Evolutionary conservation across 2,113 vertebrate species (phyloP), one percentile per base, ranked within the genome.

Genomic region (Xiphophorus maculatus): DNA sequence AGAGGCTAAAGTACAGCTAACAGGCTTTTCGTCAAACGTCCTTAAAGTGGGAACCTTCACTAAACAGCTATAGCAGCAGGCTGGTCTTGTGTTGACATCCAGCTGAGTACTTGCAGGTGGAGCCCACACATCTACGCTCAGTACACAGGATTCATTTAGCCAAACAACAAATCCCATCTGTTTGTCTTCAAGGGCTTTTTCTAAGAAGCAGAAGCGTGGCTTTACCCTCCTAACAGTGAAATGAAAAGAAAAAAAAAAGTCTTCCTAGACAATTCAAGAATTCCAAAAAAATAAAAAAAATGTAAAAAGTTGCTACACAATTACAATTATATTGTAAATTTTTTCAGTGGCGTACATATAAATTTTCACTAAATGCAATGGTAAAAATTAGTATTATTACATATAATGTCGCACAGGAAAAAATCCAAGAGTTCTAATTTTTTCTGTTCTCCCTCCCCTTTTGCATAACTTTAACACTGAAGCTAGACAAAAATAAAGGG

Each of bases 81-180:
- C 28, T 83, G 76, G 64, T 71, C 84, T 79, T 61, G 65, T 66
- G 69, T 73, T 76, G 62, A 62, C 37, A 64, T 73, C 51, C 32
- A 69, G 62, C 70, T 75, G 77, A 84, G 73, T 30, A 27, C 37
- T 73, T 28, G 42, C 79, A 84, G 81, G 77, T 83, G 73, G 71
- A 76, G 58, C 62, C 82, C 76, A 69, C 65, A 70, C 67, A 65
- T 33, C 60, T 71, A 9, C 33, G 11, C 11, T 54, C 48, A 25
- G 48, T 22, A 54, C 48, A 77, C 37, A 75, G 66, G 64, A 67
- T 69, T 79, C 75, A 83, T 75, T 73, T 73, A 33, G 70, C 51
- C 29, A 48, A 79, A 89, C 82, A 60, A 73, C 63, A 88, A 76
- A 82, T 76, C 75, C 54, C 81, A 81, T 69, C 81, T 84, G 81